Evolutionary conservation across 2,113 vertebrate genomes (phyloP).

Genomic region (Acanthisitta chloris): DNA sequence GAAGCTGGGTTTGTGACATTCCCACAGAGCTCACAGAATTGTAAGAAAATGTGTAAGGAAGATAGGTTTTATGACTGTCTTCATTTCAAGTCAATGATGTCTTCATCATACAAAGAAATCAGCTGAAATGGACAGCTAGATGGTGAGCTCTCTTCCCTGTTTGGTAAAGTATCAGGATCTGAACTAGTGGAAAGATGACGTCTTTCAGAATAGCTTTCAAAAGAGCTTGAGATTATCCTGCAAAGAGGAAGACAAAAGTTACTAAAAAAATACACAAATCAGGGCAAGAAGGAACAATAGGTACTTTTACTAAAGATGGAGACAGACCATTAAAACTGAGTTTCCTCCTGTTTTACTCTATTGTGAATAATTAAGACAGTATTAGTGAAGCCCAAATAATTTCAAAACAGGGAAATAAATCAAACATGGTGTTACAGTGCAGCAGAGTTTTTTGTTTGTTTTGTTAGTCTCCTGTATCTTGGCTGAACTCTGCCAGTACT

Average conservation of each 20-base stretch:
- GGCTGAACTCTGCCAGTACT: not conserved
- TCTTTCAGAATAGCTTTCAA: conserved; percentile 78
- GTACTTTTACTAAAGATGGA: not conserved
- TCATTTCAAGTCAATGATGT: conserved; percentile 94
- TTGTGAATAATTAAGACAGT: not conserved
- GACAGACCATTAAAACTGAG: not conserved
- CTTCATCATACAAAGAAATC: conserved; percentile 86
- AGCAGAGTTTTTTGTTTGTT: not conserved
- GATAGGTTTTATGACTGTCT: conserved; percentile 67
- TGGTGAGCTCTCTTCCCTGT: conserved; percentile 76
- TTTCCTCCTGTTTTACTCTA: not conserved
- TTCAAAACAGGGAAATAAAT: not conserved
- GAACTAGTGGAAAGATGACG: conserved; percentile 75
- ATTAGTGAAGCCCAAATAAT: not conserved
- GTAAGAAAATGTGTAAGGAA: conserved; percentile 52
- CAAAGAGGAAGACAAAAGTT: not conserved
- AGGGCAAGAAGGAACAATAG: not conserved
- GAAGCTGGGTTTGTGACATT: conserved; percentile 53
- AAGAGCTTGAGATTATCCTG: conserved; percentile 82
- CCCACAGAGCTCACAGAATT: conserved; percentile 38
- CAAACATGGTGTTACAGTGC: not conserved
- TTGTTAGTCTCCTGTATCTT: not conserved
- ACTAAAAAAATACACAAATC: not conserved
- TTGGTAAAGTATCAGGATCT: conserved; percentile 71
- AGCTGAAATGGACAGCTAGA: conserved; percentile 78